phyloP scores from a whole-genome alignment of 2,797 vertebrate species.

The Gastrophryne carolinensis region DNA sequence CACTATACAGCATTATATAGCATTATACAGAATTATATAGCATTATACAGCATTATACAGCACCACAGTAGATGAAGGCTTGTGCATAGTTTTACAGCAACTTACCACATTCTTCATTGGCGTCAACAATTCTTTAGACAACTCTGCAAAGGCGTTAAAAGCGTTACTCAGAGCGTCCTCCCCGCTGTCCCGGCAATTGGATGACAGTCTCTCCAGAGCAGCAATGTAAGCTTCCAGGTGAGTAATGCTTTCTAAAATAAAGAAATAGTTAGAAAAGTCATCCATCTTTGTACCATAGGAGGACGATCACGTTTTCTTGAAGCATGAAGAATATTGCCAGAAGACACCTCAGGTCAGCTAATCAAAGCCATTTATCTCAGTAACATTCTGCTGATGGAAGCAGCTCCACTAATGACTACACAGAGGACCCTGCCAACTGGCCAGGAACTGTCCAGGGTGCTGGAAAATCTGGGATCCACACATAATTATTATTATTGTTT shows the following conservation, averaged over 20 bases:
- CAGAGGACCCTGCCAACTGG: neutral
- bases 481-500: too few relatives aligned
- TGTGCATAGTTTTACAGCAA: too few relatives aligned
- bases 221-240: slow-evolving; percentile 75
- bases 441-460: neutral
- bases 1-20: too few relatives aligned
- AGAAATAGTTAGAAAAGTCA: neutral
- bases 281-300: too few relatives aligned
- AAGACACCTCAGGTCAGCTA: neutral
- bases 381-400: slow-evolving; percentile 15
- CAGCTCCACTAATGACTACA: neutral
- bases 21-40: too few relatives aligned
- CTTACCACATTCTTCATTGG: slow-evolving; percentile 78
- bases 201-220: slow-evolving; percentile 77
- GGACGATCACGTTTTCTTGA: neutral
- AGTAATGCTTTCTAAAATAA: slow-evolving; percentile 64
- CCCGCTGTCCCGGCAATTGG: slow-evolving; percentile 75
- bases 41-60: too few relatives aligned
- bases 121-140: slow-evolving; percentile 74
- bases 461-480: neutral
- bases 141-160: slow-evolving; percentile 75
- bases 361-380: slow-evolving; percentile 12
- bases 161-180: slow-evolving; percentile 73
- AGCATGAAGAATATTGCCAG: neutral
- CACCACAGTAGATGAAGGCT: too few relatives aligned